phyloP scores from a whole-genome alignment of 2,888 invertebrate species.

The Sinopyrophorus schimmeli region DNA sequence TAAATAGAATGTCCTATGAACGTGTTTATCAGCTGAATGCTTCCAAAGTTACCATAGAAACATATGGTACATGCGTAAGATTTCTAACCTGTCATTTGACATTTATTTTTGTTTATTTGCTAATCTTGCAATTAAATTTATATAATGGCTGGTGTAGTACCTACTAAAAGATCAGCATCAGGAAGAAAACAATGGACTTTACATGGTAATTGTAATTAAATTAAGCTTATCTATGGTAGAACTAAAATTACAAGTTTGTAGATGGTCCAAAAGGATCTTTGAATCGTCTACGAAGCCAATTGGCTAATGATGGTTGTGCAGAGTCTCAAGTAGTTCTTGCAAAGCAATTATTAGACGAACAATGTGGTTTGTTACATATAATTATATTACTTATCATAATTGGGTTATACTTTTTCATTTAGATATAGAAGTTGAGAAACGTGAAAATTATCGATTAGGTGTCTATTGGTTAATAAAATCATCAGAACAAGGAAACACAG shows the following conservation, averaged over 20 bases:
- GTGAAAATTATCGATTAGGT: conserved; percentile 79
- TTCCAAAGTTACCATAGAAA: too few species aligned
- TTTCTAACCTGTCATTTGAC: conserved; percentile 10
- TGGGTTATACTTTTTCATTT: conserved; percentile 23
- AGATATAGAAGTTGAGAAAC: conserved; percentile 70
- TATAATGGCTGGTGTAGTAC: conserved; percentile 62
- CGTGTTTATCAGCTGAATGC: too few species aligned
- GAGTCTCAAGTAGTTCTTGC: conserved; percentile 88
- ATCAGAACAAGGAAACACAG: conserved; percentile 87
- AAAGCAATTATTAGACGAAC: conserved; percentile 78
- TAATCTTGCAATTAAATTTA: conserved; percentile 8
- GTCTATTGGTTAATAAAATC: conserved; percentile 92
- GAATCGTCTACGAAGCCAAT: conserved; percentile 66
- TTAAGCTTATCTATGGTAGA: too few species aligned
- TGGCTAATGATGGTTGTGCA: conserved; percentile 87
- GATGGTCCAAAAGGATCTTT: conserved; percentile 70
- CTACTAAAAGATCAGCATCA: conserved; percentile 60
- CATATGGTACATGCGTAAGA: background rate
- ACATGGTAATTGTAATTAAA: too few species aligned
- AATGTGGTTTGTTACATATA: conserved; percentile 63
- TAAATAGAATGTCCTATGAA: too few species aligned
- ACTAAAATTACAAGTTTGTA: too few species aligned
- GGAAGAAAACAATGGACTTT: conserved; percentile 77
- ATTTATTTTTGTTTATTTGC: conserved; percentile 16
- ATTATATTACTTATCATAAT: background rate